These are phyloP conservation scores for Nysson spinosus DNA, from an alignment of 2,888 invertebrate genomes.

Conservation along the genomic window DNA sequence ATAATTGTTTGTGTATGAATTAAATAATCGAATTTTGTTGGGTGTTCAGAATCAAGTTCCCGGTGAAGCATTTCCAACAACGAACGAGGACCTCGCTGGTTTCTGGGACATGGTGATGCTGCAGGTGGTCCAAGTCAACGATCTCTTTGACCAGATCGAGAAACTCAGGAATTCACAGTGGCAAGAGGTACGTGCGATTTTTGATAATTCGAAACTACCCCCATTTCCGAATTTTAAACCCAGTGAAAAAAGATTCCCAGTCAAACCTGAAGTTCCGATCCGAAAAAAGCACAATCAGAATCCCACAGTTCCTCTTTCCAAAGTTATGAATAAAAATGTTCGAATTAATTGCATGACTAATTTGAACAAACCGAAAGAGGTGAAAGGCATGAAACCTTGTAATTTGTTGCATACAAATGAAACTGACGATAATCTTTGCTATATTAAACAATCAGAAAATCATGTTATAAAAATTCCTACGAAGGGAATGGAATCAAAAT, in stretches of 20 bases:
- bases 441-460: no score
- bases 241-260: conserved; percentile 4
- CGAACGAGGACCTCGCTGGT: conserved; percentile 92
- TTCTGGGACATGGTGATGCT: conserved; percentile 99
- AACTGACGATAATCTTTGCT: no score
- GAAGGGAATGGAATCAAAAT: neutral
- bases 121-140: conserved; percentile 92
- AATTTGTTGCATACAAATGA: neutral
- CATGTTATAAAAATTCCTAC: neutral
- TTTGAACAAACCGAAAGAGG: neutral
- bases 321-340: no score
- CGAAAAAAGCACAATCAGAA: neutral
- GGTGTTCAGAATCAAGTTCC: conserved; percentile 80
- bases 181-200: conserved; percentile 79
- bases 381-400: neutral
- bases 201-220: conserved; percentile 15
- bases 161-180: conserved; percentile 83
- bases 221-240: conserved; percentile 5
- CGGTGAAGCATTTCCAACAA: conserved; percentile 92
- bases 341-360: neutral
- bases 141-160: conserved; percentile 85
- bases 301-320: no score
- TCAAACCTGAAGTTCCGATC: neutral
- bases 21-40: conserved; percentile 5
- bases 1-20: no score